Percentiles rank a stretch among this genome's conserved stretches.
phyloP scores from a whole-genome alignment of 1,140 invertebrate species.

The Drosophila littoralis region DNA sequence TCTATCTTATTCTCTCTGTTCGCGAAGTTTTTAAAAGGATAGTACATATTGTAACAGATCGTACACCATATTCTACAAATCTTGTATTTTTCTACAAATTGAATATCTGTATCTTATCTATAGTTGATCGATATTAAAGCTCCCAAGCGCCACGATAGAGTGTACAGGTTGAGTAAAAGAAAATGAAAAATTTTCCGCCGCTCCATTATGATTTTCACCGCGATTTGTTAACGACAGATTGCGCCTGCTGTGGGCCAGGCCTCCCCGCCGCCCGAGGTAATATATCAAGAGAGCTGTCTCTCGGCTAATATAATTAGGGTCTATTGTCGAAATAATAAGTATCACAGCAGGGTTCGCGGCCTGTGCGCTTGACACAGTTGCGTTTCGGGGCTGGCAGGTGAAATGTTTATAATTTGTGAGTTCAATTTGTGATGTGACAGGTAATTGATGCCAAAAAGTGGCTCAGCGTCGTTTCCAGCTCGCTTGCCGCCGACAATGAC shows the following conservation, averaged over 20 bases:
- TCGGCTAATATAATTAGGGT: slow-evolving; percentile 79
- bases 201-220: slow-evolving; percentile 76
- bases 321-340: slow-evolving; percentile 69
- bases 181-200: slow-evolving; percentile 56
- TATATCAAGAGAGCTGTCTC: slow-evolving; percentile 64
- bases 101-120: no score
- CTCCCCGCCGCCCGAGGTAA: slow-evolving; percentile 35
- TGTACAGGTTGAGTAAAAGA: background rate
- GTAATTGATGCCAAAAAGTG: slow-evolving; percentile 76
- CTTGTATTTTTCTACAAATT: no score
- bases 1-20: no score
- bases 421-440: slow-evolving; percentile 50
- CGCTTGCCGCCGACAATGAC: slow-evolving; percentile 63
- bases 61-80: no score
- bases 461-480: slow-evolving; percentile 57
- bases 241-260: slow-evolving; percentile 38
- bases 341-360: slow-evolving; percentile 53
- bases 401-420: slow-evolving; percentile 76
- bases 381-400: slow-evolving; percentile 43
- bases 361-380: slow-evolving; percentile 72
- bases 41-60: no score
- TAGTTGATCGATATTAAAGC: no score
- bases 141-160: no score
- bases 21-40: no score
- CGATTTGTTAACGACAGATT: slow-evolving; percentile 57